These are phyloP conservation scores for Hyperoplus lanceolatus DNA, from an alignment of 2,797 vertebrate species.

Conservation along the genomic window DNA sequence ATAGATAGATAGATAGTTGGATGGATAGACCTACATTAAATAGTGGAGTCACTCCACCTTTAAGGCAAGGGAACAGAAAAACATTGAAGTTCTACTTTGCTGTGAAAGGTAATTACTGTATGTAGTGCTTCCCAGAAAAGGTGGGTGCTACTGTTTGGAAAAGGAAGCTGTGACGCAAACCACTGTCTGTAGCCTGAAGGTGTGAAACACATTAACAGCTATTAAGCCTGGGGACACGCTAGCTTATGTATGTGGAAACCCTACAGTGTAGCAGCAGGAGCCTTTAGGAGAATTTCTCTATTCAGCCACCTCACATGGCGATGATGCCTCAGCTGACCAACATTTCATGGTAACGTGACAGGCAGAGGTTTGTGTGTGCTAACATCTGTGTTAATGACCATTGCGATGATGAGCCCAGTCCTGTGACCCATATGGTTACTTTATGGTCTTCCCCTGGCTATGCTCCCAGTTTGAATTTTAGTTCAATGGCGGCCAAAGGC, in stretches of 20 bases:
- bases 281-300: constrained; percentile 38
- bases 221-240: constrained; percentile 40
- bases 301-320: constrained; percentile 43
- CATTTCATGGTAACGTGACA: constrained; percentile 66
- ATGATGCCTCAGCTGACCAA: constrained; percentile 67
- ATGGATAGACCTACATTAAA: too few relatives aligned
- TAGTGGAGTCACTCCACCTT: neutral
- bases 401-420: constrained; percentile 63
- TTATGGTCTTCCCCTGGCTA: constrained; percentile 58
- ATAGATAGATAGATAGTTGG: too few relatives aligned
- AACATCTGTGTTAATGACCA: constrained; percentile 58
- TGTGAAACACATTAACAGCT: constrained; percentile 81
- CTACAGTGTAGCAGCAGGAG: constrained; percentile 44
- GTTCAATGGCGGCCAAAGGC: constrained; percentile 52
- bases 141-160: constrained; percentile 72
- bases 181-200: constrained; percentile 69
- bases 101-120: neutral
- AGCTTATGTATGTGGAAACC: constrained; percentile 38
- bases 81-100: neutral
- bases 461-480: constrained; percentile 49
- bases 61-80: neutral
- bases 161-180: constrained; percentile 74
- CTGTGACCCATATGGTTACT: constrained; percentile 69
- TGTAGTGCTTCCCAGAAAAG: constrained; percentile 48
- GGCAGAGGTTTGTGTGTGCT: constrained; percentile 62